Evolutionary conservation across 2,113 vertebrate genomes (phyloP), one percentile per base, ranked within the genome.

Genomic region (Centrocercus urophasianus): DNA sequence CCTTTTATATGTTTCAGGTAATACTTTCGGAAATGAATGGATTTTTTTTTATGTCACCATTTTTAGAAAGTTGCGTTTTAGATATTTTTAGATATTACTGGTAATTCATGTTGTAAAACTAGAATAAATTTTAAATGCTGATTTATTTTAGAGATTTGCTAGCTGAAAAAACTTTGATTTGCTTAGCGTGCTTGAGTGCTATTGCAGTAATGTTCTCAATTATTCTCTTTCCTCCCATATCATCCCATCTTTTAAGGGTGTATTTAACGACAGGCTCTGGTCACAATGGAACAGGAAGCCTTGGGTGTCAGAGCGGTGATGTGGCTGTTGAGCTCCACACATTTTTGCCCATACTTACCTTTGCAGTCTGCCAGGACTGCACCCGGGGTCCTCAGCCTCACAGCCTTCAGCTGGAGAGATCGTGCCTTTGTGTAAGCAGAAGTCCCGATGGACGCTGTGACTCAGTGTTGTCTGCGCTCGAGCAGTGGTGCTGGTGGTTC

Each of bases 1-100:
- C 97, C 3, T 98, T 98, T 81, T 98, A 98, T 85, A 97, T 98
- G 98, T 98, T 98, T 93, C 98, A 98, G 98, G 98, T 98, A 89
- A 93, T 61, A 15, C 45, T 66, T 47, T 6, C 21, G 20, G 64
- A 17, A 65, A 6, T 13, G 4, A 20, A 4, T 67, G 42, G n/a
- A 19, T 54, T 54, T 38, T 5, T 50, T 5, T 6, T 24, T 7
- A 2, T 38, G 36, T 82, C 72, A 25, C 40, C 25, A 4, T 71
- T 66, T 47, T 83, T 36, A 15, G 27, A 61, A 74, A 27, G 47
- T 72, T 64, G 59, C 71, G 3, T 88, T 92, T 83, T 89, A 59
- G 38, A 38, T 38, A 38, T 13, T 40, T 40, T 40, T 40, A 40
- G 57, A 80, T 52, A 16, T 92, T 34, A 28, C 25, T 45, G 25